Evolutionary conservation across 2,797 vertebrate species (phyloP).

Genomic region (Scleropages formosus): DNA sequence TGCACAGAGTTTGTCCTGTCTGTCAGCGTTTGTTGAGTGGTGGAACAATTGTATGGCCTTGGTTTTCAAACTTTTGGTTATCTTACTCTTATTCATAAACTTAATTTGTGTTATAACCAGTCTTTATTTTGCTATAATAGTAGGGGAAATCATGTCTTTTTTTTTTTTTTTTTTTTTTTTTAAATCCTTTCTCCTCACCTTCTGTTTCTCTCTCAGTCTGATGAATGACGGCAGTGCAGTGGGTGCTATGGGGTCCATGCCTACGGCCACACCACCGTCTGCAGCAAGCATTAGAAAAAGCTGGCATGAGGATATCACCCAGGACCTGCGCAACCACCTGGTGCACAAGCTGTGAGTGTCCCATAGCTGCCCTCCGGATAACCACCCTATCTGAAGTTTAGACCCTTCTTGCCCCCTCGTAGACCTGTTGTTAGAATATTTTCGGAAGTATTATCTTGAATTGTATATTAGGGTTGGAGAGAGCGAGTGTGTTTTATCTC

Average conservation of each 20-base stretch:
- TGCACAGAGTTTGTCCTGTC: too few relatives aligned
- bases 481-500: neutral
- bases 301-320: slow-evolving; percentile 95
- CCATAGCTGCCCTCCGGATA: neutral
- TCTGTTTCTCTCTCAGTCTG: slow-evolving; percentile 57
- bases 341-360: slow-evolving; percentile 88
- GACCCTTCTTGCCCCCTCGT: too few relatives aligned
- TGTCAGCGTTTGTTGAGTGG: too few relatives aligned
- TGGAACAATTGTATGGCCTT: too few relatives aligned
- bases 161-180: neutral
- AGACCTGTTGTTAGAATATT: too few relatives aligned
- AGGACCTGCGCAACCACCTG: slow-evolving; percentile 90
- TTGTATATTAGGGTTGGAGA: neutral
- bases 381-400: too few relatives aligned
- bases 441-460: neutral
- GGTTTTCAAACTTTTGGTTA: too few relatives aligned
- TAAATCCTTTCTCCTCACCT: neutral
- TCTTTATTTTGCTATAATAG: neutral
- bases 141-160: too few relatives aligned
- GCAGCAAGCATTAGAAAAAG: slow-evolving; percentile 86
- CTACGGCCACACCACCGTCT: slow-evolving; percentile 84
- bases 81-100: too few relatives aligned
- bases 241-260: slow-evolving; percentile 81
- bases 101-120: too few relatives aligned
- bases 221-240: slow-evolving; percentile 77